These are phyloP conservation scores for Acanthaster planci DNA, from an alignment of 35 echinoderm and acorn worm species.

Conservation along the genomic window DNA sequence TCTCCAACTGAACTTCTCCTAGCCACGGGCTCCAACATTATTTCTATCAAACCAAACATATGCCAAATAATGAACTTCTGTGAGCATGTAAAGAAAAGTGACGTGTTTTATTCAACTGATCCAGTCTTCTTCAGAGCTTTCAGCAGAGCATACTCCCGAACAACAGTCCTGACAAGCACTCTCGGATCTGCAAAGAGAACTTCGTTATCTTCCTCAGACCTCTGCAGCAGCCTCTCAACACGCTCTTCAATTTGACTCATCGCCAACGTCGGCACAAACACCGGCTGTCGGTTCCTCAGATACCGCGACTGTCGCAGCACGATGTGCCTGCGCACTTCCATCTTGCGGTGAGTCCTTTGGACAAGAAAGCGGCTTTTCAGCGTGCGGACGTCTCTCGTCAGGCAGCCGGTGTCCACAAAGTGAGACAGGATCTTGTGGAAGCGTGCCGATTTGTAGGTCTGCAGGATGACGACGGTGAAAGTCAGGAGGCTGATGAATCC, in stretches of 20 bases:
- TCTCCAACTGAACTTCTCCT: too few species aligned
- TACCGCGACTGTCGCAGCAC: background rate
- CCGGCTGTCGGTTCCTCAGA: slow-evolving; percentile 7
- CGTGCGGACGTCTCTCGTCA: background rate
- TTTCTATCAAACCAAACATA: too few species aligned
- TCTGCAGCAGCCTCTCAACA: slow-evolving; percentile 9
- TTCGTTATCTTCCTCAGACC: background rate
- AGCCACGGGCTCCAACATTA: too few species aligned
- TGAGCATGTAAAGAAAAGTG: background rate
- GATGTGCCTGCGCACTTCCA: slow-evolving; percentile 9
- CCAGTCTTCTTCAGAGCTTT: background rate
- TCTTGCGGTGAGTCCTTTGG: background rate
- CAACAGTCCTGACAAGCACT: background rate
- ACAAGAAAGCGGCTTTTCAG: slow-evolving; percentile 9
- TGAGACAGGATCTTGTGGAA: slow-evolving; percentile 27
- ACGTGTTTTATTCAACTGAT: background rate
- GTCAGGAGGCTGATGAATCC: slow-evolving; percentile 1
- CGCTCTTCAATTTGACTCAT: background rate
- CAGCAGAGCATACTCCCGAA: background rate
- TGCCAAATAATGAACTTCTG: too few species aligned
- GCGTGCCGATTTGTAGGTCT: slow-evolving; percentile 21
- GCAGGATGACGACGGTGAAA: slow-evolving; percentile 24
- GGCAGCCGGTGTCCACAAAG: background rate
- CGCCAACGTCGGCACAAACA: background rate
- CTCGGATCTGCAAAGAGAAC: background rate